Percentiles rank a stretch among this genome's conserved stretches.
These are phyloP conservation scores for Lepus americanus DNA, from an alignment of 2,113 vertebrate species.

Conservation along the genomic window DNA sequence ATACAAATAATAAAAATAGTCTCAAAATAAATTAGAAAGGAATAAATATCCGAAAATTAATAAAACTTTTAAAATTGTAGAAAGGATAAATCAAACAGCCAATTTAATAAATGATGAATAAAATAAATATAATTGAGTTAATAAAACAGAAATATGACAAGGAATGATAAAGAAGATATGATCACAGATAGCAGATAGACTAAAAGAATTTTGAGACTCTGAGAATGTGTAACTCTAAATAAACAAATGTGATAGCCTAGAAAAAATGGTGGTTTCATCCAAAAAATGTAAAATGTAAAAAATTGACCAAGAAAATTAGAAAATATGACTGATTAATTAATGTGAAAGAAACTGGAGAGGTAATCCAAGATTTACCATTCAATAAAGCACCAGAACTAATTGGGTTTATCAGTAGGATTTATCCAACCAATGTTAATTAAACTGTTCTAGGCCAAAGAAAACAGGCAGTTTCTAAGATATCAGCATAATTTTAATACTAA, in stretches of 20 bases:
- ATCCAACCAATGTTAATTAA: not conserved
- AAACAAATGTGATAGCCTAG: not conserved
- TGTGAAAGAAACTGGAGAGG: not conserved
- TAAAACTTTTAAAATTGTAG: not conserved
- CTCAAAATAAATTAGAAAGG: slow-evolving; percentile 16
- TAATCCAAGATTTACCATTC: not conserved
- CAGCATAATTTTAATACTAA: slow-evolving; percentile 8
- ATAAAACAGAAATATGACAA: slow-evolving; percentile 34
- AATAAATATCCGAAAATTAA: not conserved
- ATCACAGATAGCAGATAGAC: not conserved
- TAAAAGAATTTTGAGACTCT: not conserved
- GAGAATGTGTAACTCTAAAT: not conserved
- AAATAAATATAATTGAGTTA: slow-evolving; percentile 49
- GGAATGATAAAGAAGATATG: slow-evolving; percentile 39
- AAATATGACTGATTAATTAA: slow-evolving; percentile 14
- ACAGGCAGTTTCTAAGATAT: not conserved
- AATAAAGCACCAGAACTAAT: not conserved
- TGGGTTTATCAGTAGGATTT: slow-evolving; percentile 5
- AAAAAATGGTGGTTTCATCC: not conserved
- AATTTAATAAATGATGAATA: slow-evolving; percentile 10
- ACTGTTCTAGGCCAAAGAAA: not conserved
- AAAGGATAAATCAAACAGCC: not conserved
- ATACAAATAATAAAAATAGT: not conserved
- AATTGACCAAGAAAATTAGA: not conserved
- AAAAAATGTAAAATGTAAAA: not conserved